Evolutionary conservation across 2,113 vertebrate genomes (phyloP).

Genomic region (Phalacrocorax carbo): DNA sequence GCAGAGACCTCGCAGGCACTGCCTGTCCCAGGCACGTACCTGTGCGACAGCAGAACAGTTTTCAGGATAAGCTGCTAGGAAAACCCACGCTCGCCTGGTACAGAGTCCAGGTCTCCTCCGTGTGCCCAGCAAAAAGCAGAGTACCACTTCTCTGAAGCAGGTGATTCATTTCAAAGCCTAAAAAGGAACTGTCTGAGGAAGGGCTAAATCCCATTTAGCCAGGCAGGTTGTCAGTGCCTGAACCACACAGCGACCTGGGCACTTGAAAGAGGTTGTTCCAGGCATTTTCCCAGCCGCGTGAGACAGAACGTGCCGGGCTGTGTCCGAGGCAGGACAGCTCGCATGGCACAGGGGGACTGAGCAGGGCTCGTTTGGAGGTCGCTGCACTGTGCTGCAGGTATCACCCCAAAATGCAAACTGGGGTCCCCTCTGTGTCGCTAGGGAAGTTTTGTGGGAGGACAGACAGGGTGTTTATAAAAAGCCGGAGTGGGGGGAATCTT

Average conservation of each 20-base stretch:
- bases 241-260: background rate
- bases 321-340: background rate
- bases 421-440: background rate
- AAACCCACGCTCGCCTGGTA: too few relatives aligned
- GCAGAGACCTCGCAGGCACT: background rate
- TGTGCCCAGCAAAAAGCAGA: fast-evolving
- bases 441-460: background rate
- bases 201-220: background rate
- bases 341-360: fast-evolving
- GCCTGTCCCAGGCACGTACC: background rate
- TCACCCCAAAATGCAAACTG: background rate
- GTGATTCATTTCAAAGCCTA: background rate
- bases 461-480: background rate
- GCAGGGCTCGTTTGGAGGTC: background rate
- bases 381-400: fast-evolving
- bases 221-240: background rate
- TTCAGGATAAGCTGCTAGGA: background rate
- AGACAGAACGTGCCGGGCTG: background rate
- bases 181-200: fast-evolving
- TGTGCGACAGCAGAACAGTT: fast-evolving
- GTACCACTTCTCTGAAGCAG: background rate
- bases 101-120: background rate
- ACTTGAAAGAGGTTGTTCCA: background rate
- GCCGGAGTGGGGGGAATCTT: fast-evolving
- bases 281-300: background rate